Evolutionary conservation across 1,140 invertebrate genomes (phyloP), one percentile per base, ranked within the genome.

Genomic region (Sitophilus oryzae): DNA sequence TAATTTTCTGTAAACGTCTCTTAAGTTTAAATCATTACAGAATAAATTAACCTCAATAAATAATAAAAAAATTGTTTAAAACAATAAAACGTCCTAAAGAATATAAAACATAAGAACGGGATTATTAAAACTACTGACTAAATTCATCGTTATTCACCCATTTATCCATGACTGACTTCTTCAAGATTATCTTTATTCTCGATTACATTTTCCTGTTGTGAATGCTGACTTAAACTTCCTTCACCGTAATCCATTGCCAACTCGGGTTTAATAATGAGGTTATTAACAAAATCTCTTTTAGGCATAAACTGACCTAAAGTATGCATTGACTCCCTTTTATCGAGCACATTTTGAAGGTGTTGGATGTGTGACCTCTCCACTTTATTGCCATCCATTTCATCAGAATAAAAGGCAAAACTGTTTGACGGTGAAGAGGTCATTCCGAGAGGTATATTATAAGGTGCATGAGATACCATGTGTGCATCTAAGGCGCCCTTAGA

Each of bases 401-500:
- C 47, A 40, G 18, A 11, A 8, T 14, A n/a, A 15, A 16, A 45
- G 11, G 14, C 9, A 14, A 41, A 30, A 30, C 21, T 25, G 16
- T 37, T 11, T 10, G 47, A 8, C 6, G 47, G 47, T 1, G 47
- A 50, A 1, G 30, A 46, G 9, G 25, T 16, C 25, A 46, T 19
- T 4, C 30, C 35, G 21, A 43, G 38, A 16, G 51, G 9, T 10
- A 40, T 19, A 10, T 53, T 59, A 20, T 60, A 46, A 8, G 60
- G 52, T 23, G 50, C 62, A 62, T 82, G 80, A 0, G 74, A 75
- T 44, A 78, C 74, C 60, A 76, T 71, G 51, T 83, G 81, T 34
- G 76, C 76, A 42, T 76, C 76, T 3, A 83, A 63, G 14, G 60
- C 52, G 34, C n/a, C 37, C 45, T 49, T 52, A 36, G 56, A 46